These are phyloP conservation scores for Drosophila arizonae DNA, from an alignment of 1,140 invertebrate species.

Conservation along the genomic window DNA sequence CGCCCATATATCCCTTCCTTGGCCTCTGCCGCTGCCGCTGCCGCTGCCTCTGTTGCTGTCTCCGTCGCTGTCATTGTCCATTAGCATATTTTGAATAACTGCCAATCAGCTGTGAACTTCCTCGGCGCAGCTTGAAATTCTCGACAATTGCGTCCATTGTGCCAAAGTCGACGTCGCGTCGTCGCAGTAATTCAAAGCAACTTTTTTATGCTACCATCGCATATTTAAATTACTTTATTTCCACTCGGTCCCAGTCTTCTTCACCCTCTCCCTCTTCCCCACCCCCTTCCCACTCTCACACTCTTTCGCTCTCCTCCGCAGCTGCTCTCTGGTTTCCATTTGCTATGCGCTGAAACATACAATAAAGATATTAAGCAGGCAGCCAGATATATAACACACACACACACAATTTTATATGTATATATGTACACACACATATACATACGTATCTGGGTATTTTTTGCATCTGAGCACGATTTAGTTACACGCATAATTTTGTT, in stretches of 20 bases:
- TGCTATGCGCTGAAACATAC: slow-evolving; percentile 29
- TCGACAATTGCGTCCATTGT: slow-evolving; percentile 68
- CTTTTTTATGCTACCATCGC: slow-evolving; percentile 53
- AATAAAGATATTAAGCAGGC: slow-evolving; percentile 69
- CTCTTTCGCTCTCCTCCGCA: neutral
- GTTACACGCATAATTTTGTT: slow-evolving; percentile 77
- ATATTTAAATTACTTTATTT: slow-evolving; percentile 78
- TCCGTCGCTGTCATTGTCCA: slow-evolving; percentile 6
- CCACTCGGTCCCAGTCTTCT: slow-evolving; percentile 46
- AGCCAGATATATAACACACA: slow-evolving; percentile 18
- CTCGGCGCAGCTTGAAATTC: slow-evolving; percentile 33
- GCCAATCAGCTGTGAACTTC: slow-evolving; percentile 45
- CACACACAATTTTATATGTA: neutral
- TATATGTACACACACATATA: slow-evolving; percentile 21
- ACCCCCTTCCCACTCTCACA: slow-evolving; percentile 21
- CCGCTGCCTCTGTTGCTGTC: neutral
- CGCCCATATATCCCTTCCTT: neutral
- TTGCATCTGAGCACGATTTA: slow-evolving; percentile 50
- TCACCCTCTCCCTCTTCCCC: slow-evolving; percentile 26
- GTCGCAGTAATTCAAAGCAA: slow-evolving; percentile 60
- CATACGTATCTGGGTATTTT: slow-evolving; percentile 17
- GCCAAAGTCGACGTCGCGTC: slow-evolving; percentile 46
- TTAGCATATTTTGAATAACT: slow-evolving; percentile 53
- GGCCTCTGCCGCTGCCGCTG: neutral
- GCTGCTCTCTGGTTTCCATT: slow-evolving; percentile 12